Evolutionary conservation across 1,140 invertebrate genomes (phyloP).

Genomic region (Augochlora pura): DNA sequence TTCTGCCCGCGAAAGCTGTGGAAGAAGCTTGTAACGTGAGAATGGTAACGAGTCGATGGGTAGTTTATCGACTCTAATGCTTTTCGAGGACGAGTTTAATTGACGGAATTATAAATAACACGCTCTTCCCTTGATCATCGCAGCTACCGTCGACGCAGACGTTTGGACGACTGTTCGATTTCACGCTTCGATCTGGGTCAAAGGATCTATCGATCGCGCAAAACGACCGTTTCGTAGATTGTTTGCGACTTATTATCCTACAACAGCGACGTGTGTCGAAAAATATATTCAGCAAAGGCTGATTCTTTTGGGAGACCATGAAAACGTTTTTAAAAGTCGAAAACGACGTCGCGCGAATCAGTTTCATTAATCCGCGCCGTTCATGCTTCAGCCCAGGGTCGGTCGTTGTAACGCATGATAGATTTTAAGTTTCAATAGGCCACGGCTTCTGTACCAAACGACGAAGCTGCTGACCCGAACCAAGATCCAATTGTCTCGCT

Average conservation of each 20-base stretch:
- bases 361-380: background rate
- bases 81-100: slow-evolving; percentile 69
- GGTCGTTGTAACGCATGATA: background rate
- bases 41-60: slow-evolving; percentile 18
- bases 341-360: background rate
- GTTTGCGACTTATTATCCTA: background rate
- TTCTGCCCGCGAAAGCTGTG: background rate
- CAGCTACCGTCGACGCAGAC: slow-evolving; percentile 38
- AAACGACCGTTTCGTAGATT: too few relatives aligned
- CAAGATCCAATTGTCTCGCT: slow-evolving; percentile 68
- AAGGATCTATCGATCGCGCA: slow-evolving; percentile 2
- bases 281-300: background rate
- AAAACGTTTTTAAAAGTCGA: background rate
- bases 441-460: slow-evolving; percentile 44
- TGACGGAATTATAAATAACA: slow-evolving; percentile 71
- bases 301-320: background rate
- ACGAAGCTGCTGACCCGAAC: slow-evolving; percentile 58
- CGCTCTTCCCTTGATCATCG: slow-evolving; percentile 37
- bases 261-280: background rate
- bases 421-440: slow-evolving; percentile 15
- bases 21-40: slow-evolving; percentile 22
- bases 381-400: background rate
- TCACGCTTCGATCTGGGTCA: slow-evolving; percentile 48
- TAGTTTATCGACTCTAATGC: slow-evolving; percentile 66
- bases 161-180: slow-evolving; percentile 37